Evolutionary conservation across 1,140 invertebrate genomes (phyloP).

Genomic region (Daktulosphaira vitifoliae): DNA sequence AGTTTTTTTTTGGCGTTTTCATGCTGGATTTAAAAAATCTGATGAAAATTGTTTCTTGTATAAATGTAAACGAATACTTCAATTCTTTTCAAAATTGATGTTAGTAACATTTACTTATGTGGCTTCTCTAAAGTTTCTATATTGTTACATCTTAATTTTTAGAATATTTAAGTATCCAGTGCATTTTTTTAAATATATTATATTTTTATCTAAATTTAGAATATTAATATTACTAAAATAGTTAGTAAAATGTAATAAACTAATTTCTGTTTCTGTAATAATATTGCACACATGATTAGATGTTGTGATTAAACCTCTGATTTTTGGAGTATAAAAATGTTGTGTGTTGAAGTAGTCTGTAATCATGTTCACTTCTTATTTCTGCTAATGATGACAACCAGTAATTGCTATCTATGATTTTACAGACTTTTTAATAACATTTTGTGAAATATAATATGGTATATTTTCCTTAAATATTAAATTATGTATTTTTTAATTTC

Average conservation of each 20-base stretch:
- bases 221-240: neutral
- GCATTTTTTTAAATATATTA: neutral
- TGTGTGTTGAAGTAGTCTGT: neutral
- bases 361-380: neutral
- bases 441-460: neutral
- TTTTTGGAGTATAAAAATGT: neutral
- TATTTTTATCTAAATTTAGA: conserved; percentile 3
- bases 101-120: neutral
- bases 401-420: neutral
- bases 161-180: neutral
- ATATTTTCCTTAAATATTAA: conserved; percentile 8
- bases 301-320: neutral
- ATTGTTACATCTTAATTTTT: neutral
- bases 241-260: neutral
- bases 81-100: neutral
- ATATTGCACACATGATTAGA: neutral
- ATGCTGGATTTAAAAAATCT: neutral
- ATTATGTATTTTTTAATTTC: no score
- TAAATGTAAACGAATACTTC: conserved; percentile 3
- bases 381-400: neutral
- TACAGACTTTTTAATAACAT: neutral
- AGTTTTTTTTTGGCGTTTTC: neutral
- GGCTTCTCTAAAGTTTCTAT: neutral
- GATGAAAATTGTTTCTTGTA: neutral
- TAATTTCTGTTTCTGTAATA: no score